A percentile compares a stretch with the other conserved stretches of the same genome.
These are phyloP conservation scores for Lytechinus pictus DNA, from an alignment of 35 echinoderm and acorn worm species.

Conservation along the genomic window DNA sequence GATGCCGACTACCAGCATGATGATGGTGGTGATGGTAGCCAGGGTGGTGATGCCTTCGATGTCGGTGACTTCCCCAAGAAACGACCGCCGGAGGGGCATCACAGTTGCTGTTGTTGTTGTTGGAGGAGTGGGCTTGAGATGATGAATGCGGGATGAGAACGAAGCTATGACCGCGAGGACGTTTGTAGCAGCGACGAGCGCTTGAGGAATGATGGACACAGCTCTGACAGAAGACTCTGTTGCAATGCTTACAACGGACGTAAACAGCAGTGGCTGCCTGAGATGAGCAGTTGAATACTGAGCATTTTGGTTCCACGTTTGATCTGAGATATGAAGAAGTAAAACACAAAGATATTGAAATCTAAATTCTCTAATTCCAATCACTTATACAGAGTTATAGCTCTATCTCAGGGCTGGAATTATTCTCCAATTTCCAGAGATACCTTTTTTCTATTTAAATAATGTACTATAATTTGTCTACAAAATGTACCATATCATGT, in stretches of 20 bases:
- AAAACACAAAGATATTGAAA: neutral
- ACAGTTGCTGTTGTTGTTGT: constrained; percentile 38
- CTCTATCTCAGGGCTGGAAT: too few species aligned
- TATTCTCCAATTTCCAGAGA: too few species aligned
- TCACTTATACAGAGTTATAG: too few species aligned
- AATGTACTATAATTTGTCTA: too few species aligned
- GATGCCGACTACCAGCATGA: neutral
- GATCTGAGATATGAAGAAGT: neutral
- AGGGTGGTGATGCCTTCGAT: neutral
- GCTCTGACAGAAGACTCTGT: constrained; percentile 66
- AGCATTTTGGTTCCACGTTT: constrained; percentile 59
- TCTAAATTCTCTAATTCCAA: too few species aligned
- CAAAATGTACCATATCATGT: too few species aligned
- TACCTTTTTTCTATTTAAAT: too few species aligned
- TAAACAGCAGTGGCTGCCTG: constrained; percentile 39
- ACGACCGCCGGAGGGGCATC: neutral
- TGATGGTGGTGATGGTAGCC: constrained; percentile 33
- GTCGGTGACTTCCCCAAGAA: neutral
- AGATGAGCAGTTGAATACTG: constrained; percentile 74
- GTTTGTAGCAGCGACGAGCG: constrained; percentile 81
- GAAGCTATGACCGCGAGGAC: constrained; percentile 81
- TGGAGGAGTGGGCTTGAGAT: neutral
- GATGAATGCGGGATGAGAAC: constrained; percentile 37
- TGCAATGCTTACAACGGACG: constrained; percentile 75
- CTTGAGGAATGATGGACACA: constrained; percentile 63